Percentiles rank a stretch among this genome's conserved stretches.
These are phyloP conservation scores for Macrosiphum euphorbiae DNA, from an alignment of 2,888 invertebrate genomes.

Conservation along the genomic window DNA sequence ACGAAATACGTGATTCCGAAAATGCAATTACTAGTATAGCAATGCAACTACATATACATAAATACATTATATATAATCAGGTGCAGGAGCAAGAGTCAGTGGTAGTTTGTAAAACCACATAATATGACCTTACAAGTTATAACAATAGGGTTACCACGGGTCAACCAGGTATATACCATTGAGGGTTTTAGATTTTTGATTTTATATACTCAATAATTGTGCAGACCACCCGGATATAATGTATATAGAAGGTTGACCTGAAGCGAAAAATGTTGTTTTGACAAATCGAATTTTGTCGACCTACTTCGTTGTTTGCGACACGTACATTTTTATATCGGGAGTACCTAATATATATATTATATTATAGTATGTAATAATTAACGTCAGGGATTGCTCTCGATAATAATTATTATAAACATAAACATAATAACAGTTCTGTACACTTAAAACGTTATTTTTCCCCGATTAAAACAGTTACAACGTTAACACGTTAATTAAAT, in stretches of 20 bases:
- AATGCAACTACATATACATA: background rate
- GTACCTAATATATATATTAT: background rate
- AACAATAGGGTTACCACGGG: background rate
- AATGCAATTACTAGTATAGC: background rate
- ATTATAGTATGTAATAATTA: background rate
- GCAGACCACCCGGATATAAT: background rate
- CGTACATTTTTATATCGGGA: background rate
- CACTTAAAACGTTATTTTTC: conserved; percentile 7
- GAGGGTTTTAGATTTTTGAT: background rate
- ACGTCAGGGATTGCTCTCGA: background rate
- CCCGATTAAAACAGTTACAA: conserved; percentile 10
- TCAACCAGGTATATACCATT: background rate
- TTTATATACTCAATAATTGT: background rate
- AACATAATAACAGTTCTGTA: background rate
- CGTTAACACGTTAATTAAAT: conserved; percentile 48
- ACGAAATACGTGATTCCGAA: background rate
- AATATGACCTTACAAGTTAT: background rate
- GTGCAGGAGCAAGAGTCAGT: background rate
- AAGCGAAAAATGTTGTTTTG: background rate
- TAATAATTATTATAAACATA: background rate
- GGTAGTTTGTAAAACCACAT: background rate
- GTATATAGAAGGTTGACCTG: background rate
- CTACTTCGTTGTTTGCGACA: background rate
- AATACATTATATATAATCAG: background rate
- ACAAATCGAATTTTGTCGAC: background rate